phyloP scores from a whole-genome alignment of 2,888 invertebrate genomes.

The Melanophora roralis region DNA sequence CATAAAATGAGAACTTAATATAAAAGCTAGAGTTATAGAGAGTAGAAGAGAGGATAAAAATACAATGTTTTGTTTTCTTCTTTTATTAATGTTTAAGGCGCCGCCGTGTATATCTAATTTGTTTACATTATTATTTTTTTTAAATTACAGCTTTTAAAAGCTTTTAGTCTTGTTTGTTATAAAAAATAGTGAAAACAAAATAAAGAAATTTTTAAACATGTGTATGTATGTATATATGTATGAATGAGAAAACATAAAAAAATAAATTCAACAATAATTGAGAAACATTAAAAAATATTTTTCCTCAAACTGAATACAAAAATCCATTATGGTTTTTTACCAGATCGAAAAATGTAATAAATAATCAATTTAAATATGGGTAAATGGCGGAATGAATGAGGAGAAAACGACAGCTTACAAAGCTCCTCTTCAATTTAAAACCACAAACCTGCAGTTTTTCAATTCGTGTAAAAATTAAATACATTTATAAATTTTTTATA shows the following conservation, averaged over 20 bases:
- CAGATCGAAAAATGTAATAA: constrained; percentile 17
- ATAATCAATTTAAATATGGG: constrained; percentile 29
- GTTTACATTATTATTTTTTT: constrained; percentile 15
- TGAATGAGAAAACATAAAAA: constrained; percentile 22
- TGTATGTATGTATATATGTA: constrained; percentile 12
- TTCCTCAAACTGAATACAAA: constrained; percentile 25
- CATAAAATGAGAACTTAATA: constrained; percentile 49
- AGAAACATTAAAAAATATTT: constrained; percentile 51
- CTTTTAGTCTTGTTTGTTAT: constrained; percentile 59
- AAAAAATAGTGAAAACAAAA: constrained; percentile 35
- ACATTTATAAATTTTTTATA: constrained; percentile 44
- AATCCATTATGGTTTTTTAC: constrained; percentile 14
- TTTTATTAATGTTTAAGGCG: constrained; percentile 62
- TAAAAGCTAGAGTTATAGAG: constrained; percentile 33
- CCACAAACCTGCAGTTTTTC: constrained; percentile 44
- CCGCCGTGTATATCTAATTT: constrained; percentile 53
- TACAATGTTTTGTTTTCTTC: constrained; percentile 54
- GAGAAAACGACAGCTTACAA: constrained; percentile 31
- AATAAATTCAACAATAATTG: constrained; percentile 61
- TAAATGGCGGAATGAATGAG: constrained; percentile 56
- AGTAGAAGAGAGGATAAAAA: constrained; percentile 16
- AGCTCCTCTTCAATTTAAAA: constrained; percentile 25
- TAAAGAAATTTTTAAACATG: constrained; percentile 26
- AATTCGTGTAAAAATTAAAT: constrained; percentile 38
- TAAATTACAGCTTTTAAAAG: constrained; percentile 57